Evolutionary conservation across 2,888 invertebrate genomes (phyloP), one percentile per base, ranked within the genome.

Genomic region (Plebejus argus): DNA sequence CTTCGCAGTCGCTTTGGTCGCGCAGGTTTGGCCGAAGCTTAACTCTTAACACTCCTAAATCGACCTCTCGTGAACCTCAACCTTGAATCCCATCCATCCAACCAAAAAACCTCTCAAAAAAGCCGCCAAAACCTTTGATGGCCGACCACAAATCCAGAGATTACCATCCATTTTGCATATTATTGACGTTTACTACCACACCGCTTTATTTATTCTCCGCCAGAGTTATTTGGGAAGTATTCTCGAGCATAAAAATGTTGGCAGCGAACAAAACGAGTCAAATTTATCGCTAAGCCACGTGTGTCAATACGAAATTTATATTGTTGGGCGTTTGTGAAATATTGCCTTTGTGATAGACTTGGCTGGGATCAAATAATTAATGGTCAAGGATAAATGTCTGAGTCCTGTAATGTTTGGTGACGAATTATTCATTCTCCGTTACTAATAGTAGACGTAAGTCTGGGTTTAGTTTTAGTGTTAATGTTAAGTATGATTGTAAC

Each of bases 171-270:
- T 93, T 93, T 74, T 49, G 74, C 91, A 93, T 94, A 91, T 92
- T 93, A 92, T 92, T 91, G 93, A 93, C 93, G 89, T 93, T 93
- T 93, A 94, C 92, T 93, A 92, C 93, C 92, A 88, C 86, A 89
- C 87, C 85, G 88, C 87, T 89, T 91, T 93, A 93, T 93, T 94
- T 93, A 93, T 93, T 88, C 83, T 84, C 86, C 86, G 87, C 10
- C 61, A 1, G 61, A 92, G 91, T 89, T 92, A 93, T 93, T 93
- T 93, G 91, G 90, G 92, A 92, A 93, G 91, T 89, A 92, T 93
- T 92, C 90, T 90, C 89, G 86, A 87, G 89, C 91, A 93, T 91
- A 92, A 93, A 93, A 93, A 91, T 91, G 90, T 90, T 89, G 88
- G 89, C 89, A 86, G 23, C 90, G 85, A 92, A 92, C 92, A 93